phyloP scores from a whole-genome alignment of 2,113 vertebrate species.

The Acrocephalus kingi region DNA sequence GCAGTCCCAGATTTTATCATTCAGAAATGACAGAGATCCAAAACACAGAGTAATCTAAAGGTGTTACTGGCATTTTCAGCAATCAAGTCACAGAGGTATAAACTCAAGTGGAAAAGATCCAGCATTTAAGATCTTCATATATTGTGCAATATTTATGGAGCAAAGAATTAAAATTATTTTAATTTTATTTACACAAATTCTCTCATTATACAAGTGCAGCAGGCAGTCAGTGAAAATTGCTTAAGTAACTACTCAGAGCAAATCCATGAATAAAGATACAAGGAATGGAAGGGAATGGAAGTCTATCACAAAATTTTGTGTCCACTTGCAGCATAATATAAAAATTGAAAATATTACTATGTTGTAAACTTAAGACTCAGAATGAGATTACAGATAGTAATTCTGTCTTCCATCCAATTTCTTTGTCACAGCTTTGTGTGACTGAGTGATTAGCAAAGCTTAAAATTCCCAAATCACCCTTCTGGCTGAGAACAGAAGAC shows the following conservation, averaged over 20 bases:
- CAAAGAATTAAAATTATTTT: background rate
- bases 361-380: background rate
- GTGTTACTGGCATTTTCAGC: background rate
- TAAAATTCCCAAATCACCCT: background rate
- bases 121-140: background rate
- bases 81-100: background rate
- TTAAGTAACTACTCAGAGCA: background rate
- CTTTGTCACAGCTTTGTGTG: background rate
- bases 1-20: background rate
- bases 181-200: background rate
- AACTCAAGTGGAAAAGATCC: background rate
- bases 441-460: background rate
- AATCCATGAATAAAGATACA: background rate
- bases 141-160: background rate
- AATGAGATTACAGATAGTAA: background rate
- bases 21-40: background rate
- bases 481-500: background rate
- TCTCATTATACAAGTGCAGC: background rate
- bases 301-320: background rate
- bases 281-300: background rate
- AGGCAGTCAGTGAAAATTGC: background rate
- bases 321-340: background rate
- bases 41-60: background rate
- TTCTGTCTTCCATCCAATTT: background rate
- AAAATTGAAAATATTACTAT: background rate